Base-by-base conservation (phyloP, 2,888 invertebrate species). In the Stegana nigrithorax region DNA sequence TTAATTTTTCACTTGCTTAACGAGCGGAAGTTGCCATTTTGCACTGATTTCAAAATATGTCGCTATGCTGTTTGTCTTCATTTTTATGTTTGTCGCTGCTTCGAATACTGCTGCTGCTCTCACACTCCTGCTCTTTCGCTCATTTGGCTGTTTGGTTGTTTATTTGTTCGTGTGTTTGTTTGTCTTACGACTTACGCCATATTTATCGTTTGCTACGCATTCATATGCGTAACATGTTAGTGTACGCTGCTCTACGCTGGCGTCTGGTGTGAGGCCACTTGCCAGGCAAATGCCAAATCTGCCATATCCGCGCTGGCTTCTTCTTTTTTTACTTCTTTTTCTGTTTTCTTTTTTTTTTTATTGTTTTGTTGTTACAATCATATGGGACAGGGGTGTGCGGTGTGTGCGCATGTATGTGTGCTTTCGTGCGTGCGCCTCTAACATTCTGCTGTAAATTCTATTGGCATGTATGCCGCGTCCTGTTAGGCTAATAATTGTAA, bases 1-100 rank as follows among this genome's bases (percentile, higher is more conserved):
- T 81, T 81, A 82, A 82, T 82, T 82, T 82, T 81, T 82, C 81
- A 82, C 78, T 78, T 81, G 82, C 78, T 82, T 80, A 83, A 82
- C 82, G 82, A 80, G 81, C 83, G 82, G 82, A 82, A 82, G 82
- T 80, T 80, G 75, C 73, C 81, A 78, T 80, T 82, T 81, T 78
- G 81, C 75, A 73, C 76, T 79, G 82, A 82, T 82, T n/a, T 81
- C 78, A 76, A 81, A 81, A 81, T 75, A 81, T 80, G 79, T 79
- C 80, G 73, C 76, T n/a, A n/a, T 39, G 59, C 4, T 21, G 36
- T 39, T n/a, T n/a, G 23, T 32, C 50, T 12, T 26, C 51, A 21
- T 25, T 23, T 23, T 50, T 50, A 2, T 45, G 44, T 44, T 44
- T 44, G 12, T 36, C 14, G 36, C 17, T 14, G n/a, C 19, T 45